A percentile compares a stretch with the other conserved stretches of the same genome.
phyloP scores from a whole-genome alignment of 2,888 invertebrate genomes.

The Orthosia gracilis region DNA sequence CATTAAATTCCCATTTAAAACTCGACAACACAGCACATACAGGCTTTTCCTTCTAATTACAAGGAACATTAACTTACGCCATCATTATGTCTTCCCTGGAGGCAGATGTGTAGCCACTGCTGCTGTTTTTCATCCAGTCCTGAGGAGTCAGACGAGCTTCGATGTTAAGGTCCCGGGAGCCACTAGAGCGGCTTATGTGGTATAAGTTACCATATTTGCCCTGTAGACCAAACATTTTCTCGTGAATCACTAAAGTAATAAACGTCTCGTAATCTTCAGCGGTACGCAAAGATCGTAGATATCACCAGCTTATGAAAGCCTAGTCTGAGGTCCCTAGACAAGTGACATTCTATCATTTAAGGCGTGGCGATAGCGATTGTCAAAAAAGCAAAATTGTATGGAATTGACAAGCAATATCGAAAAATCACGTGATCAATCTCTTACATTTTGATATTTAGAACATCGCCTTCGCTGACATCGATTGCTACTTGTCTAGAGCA shows the following conservation, averaged over 20 bases:
- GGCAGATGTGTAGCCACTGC: conserved; percentile 91
- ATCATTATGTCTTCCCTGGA: conserved; percentile 98
- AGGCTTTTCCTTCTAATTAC: not conserved
- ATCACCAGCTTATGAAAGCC: too few species aligned
- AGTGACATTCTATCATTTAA: too few species aligned
- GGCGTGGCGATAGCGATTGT: too few species aligned
- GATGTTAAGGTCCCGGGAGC: conserved; percentile 69
- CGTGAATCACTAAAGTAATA: not conserved
- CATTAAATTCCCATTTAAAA: not conserved
- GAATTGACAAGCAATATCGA: too few species aligned
- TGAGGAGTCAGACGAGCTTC: conserved; percentile 92
- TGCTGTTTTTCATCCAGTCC: conserved; percentile 93
- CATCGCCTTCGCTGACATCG: too few species aligned
- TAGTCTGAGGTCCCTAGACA: too few species aligned
- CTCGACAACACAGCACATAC: not conserved
- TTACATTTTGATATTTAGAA: too few species aligned
- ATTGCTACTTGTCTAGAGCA: too few species aligned
- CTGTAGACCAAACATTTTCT: conserved; percentile 64
- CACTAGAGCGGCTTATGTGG: conserved; percentile 73
- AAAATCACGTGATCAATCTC: too few species aligned
- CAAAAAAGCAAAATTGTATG: too few species aligned
- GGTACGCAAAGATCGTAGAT: too few species aligned
- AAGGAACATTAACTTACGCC: conserved; percentile 89
- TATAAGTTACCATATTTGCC: conserved; percentile 84
- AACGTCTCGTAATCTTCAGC: not conserved